Evolutionary conservation across 2,113 vertebrate genomes (phyloP).

Genomic region (Calidris pygmaea): DNA sequence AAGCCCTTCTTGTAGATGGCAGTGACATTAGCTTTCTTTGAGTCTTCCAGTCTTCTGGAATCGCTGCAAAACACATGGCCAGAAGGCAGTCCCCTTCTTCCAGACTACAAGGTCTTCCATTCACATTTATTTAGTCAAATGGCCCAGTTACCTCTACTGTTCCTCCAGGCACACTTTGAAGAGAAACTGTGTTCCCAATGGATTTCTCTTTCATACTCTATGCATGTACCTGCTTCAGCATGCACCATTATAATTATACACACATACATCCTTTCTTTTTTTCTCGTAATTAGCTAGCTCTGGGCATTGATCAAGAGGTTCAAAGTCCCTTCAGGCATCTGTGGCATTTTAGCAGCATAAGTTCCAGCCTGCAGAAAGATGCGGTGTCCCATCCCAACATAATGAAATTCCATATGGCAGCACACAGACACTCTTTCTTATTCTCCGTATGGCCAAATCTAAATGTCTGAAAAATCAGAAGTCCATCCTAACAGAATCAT

Average conservation of each 20-base stretch:
- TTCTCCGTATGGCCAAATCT: not conserved
- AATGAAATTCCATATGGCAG: not conserved
- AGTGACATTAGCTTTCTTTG: not conserved
- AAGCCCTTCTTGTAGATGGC: not conserved
- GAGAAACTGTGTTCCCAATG: not conserved
- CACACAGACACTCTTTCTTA: not conserved
- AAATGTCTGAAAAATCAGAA: not conserved
- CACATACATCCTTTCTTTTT: accelerated
- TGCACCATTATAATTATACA: not conserved
- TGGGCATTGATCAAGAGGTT: not conserved
- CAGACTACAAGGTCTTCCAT: not conserved
- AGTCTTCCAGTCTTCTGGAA: not conserved
- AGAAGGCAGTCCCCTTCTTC: not conserved
- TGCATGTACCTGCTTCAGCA: not conserved
- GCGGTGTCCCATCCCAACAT: not conserved
- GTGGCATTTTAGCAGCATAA: not conserved
- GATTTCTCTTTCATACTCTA: not conserved
- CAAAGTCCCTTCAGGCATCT: not conserved
- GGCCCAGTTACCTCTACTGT: not conserved
- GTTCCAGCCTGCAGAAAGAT: not conserved
- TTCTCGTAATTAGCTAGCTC: not conserved
- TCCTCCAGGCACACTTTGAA: not conserved
- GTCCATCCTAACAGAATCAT: not conserved
- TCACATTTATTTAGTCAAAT: not conserved
- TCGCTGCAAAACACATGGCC: not conserved